These are phyloP conservation scores for Lasioglossum calceatum DNA, from an alignment of 2,888 invertebrate genomes.

Conservation along the genomic window DNA sequence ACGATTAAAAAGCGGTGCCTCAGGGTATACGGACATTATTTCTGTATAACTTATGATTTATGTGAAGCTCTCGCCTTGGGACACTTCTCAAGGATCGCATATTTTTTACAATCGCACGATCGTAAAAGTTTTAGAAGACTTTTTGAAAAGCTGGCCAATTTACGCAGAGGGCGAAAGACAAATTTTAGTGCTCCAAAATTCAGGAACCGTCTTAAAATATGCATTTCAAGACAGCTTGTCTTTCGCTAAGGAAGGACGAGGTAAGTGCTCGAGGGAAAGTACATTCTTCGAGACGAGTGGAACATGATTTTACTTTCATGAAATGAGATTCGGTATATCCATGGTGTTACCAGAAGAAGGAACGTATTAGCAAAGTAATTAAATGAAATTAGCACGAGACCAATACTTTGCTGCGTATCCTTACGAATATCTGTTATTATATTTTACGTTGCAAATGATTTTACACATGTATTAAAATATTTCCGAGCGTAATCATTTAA, in stretches of 20 bases:
- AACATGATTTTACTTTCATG: slow-evolving; percentile 13
- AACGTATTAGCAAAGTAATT: neutral
- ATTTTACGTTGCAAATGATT: too few relatives aligned
- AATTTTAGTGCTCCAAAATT: slow-evolving; percentile 48
- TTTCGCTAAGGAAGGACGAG: slow-evolving; percentile 16
- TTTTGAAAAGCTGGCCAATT: slow-evolving; percentile 21
- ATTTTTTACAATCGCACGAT: slow-evolving; percentile 3
- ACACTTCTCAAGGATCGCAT: neutral
- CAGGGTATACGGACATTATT: neutral
- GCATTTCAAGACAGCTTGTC: slow-evolving; percentile 34
- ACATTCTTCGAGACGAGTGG: slow-evolving; percentile 28
- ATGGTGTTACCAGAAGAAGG: neutral
- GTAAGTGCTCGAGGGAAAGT: slow-evolving; percentile 9
- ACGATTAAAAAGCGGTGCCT: neutral
- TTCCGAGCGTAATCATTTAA: too few relatives aligned
- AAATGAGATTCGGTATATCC: neutral
- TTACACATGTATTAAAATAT: too few relatives aligned
- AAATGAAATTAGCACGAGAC: neutral
- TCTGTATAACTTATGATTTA: neutral
- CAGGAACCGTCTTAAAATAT: slow-evolving; percentile 50
- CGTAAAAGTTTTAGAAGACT: slow-evolving; percentile 13
- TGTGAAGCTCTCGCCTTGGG: neutral
- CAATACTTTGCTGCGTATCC: neutral
- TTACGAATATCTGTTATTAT: too few relatives aligned
- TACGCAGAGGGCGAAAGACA: slow-evolving; percentile 19